Percentiles rank a stretch among this genome's conserved stretches.
These are phyloP conservation scores for Arctia plantaginis DNA, from an alignment of 2,888 invertebrate species.

Conservation along the genomic window DNA sequence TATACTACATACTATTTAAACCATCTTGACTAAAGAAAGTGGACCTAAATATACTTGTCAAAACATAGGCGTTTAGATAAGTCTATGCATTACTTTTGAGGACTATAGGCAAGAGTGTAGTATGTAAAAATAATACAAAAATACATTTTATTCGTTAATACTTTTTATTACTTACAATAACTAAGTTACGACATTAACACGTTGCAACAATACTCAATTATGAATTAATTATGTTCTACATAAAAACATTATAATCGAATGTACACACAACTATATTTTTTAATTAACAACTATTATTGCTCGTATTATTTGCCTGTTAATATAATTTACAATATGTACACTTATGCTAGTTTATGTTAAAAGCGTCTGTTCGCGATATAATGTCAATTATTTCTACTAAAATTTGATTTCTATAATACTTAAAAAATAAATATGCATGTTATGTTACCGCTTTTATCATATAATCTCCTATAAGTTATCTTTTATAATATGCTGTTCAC, in stretches of 20 bases:
- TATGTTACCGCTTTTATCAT: neutral
- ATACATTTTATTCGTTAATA: slow-evolving; percentile 54
- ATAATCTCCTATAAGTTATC: neutral
- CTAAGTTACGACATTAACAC: slow-evolving; percentile 55
- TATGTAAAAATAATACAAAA: slow-evolving; percentile 21
- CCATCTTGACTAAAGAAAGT: no score
- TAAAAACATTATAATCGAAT: slow-evolving; percentile 54
- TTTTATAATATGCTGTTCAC: neutral
- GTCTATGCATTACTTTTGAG: neutral
- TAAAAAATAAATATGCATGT: neutral
- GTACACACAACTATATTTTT: slow-evolving; percentile 54
- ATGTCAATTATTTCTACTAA: neutral
- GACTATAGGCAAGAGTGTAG: neutral
- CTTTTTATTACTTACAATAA: slow-evolving; percentile 48
- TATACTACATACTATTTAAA: no score
- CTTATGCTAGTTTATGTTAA: slow-evolving; percentile 38
- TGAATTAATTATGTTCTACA: slow-evolving; percentile 44
- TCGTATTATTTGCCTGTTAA: slow-evolving; percentile 47
- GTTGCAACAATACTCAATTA: slow-evolving; percentile 58
- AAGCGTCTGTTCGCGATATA: slow-evolving; percentile 37
- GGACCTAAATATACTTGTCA: no score
- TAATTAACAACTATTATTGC: slow-evolving; percentile 61
- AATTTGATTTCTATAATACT: neutral
- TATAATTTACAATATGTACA: slow-evolving; percentile 54
- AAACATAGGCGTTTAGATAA: neutral